Evolutionary conservation across 1,140 invertebrate species (phyloP).

Genomic region (Trachymyrmex cornetzi): DNA sequence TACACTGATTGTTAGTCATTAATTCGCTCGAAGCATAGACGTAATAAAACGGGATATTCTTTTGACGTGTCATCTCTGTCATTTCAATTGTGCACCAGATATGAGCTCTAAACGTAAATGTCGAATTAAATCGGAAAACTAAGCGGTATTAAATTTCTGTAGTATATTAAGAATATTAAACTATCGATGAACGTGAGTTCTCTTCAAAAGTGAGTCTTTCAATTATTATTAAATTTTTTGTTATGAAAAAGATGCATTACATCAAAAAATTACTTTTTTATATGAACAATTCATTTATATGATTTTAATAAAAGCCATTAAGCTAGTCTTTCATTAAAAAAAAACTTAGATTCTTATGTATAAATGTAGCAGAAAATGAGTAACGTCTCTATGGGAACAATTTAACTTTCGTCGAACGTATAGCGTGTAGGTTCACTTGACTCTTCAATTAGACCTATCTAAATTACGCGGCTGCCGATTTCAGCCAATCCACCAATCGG

Average conservation of each 20-base stretch:
- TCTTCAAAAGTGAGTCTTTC: neutral
- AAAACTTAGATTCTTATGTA: neutral
- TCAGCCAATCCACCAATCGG: conserved; percentile 34
- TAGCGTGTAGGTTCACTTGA: neutral
- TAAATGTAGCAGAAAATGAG: neutral
- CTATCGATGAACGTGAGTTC: neutral
- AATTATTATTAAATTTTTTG: conserved; percentile 11
- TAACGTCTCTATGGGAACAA: neutral
- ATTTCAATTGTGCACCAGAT: neutral
- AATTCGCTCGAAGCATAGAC: conserved; percentile 23
- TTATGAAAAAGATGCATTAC: neutral
- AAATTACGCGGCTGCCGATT: conserved; percentile 46
- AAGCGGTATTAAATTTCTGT: neutral
- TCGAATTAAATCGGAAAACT: neutral
- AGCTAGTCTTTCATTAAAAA: neutral
- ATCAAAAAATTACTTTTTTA: neutral
- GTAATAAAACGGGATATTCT: conserved; percentile 33
- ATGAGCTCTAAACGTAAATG: conserved; percentile 16
- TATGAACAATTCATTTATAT: neutral
- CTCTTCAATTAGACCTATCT: conserved; percentile 52
- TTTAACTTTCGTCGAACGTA: neutral
- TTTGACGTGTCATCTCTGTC: conserved; percentile 20
- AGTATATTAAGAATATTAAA: conserved; percentile 7
- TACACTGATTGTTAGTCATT: conserved; percentile 45
- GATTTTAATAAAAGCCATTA: neutral